Conservation (phyloP, 2,888 invertebrate species). For the Onchidella celtica region DNA sequence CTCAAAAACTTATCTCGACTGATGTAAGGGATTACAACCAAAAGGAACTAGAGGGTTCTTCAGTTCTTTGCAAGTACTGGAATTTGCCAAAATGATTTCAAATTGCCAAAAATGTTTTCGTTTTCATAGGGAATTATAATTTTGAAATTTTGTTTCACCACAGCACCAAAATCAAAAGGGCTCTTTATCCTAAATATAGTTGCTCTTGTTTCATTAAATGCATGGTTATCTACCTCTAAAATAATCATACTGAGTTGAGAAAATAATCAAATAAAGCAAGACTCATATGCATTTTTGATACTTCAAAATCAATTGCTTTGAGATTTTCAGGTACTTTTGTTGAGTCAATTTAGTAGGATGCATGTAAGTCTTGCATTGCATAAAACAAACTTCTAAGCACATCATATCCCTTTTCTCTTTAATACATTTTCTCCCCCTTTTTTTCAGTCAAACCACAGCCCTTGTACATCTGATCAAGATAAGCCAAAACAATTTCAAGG, state of each 20-base stretch:
- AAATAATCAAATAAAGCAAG: too few species aligned
- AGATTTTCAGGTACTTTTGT: too few species aligned
- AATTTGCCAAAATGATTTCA: constrained; percentile 24
- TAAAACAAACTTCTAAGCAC: constrained; percentile 11
- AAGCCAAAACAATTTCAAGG: too few species aligned
- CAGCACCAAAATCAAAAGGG: constrained; percentile 54
- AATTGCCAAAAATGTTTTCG: constrained; percentile 12
- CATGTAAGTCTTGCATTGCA: too few species aligned
- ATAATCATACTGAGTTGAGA: too few species aligned
- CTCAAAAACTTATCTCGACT: constrained; percentile 41
- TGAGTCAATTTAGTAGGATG: too few species aligned
- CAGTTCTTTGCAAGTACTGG: neutral
- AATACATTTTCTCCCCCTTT: too few species aligned
- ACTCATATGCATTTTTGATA: too few species aligned
- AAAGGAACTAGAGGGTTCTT: constrained; percentile 31
- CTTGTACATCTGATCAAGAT: too few species aligned
- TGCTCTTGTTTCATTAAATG: constrained; percentile 53
- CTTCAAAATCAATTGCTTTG: too few species aligned
- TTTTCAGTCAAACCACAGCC: too few species aligned
- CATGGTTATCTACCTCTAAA: constrained; percentile 42
- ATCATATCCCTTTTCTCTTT: too few species aligned
- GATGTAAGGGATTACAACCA: constrained; percentile 52
- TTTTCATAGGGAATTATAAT: constrained; percentile 36
- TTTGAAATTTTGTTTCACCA: constrained; percentile 50
- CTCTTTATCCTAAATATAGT: constrained; percentile 51